phyloP scores from a whole-genome alignment of 2,113 vertebrate genomes.

The Oxygymnocypris stewartii region DNA sequence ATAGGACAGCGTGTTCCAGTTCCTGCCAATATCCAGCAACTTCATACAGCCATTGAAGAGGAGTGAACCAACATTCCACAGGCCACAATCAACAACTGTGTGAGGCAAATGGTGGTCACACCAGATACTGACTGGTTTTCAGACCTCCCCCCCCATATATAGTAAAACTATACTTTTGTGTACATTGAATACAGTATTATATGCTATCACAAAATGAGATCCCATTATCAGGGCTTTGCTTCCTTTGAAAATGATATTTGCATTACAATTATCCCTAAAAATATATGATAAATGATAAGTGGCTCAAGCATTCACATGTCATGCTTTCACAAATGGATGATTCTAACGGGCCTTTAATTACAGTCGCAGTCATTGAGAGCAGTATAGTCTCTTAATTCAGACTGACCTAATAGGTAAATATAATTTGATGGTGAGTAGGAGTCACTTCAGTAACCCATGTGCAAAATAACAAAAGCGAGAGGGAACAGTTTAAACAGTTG shows the following conservation, averaged over 20 bases:
- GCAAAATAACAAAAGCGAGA: constrained; percentile 28
- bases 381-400: constrained; percentile 18
- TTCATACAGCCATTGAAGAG: too few species aligned
- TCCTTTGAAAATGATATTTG: neutral
- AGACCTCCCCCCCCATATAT: too few species aligned
- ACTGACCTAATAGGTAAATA: constrained; percentile 15
- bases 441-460: constrained; percentile 35
- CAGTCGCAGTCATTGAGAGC: neutral
- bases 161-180: too few species aligned
- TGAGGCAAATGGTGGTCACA: too few species aligned
- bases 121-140: too few species aligned
- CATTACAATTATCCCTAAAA: neutral
- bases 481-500: constrained; percentile 57
- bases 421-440: constrained; percentile 32
- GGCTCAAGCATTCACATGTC: neutral
- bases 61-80: too few species aligned
- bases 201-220: neutral
- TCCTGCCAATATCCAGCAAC: too few species aligned
- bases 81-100: too few species aligned
- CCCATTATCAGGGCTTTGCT: neutral
- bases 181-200: neutral
- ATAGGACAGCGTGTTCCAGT: too few species aligned
- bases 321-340: neutral
- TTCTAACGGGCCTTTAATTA: constrained; percentile 21
- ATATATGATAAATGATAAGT: constrained; percentile 12